phyloP scores from a whole-genome alignment of 1,140 invertebrate species.

The Popillia japonica region DNA sequence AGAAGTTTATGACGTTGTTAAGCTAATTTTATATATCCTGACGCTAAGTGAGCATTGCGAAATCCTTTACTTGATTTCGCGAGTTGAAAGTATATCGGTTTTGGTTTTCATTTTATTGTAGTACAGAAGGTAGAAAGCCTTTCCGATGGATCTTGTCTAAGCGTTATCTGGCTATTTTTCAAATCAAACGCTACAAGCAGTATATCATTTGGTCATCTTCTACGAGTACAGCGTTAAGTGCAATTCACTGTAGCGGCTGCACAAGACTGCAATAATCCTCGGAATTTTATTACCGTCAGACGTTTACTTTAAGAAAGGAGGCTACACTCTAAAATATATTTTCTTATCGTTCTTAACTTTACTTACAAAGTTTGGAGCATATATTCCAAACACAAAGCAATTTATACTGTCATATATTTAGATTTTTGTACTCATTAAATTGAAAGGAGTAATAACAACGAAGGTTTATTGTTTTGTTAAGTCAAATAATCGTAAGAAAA shows the following conservation, averaged over 20 bases:
- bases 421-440: too few species aligned
- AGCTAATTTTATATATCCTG: conserved; percentile 22
- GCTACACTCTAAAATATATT: neutral
- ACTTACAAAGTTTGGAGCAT: too few species aligned
- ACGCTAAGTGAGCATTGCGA: neutral
- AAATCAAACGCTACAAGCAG: conserved; percentile 10
- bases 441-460: too few species aligned
- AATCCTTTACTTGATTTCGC: neutral
- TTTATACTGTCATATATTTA: too few species aligned
- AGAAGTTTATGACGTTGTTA: neutral
- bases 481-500: too few species aligned
- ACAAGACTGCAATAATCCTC: conserved; percentile 15
- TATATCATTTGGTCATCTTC: neutral
- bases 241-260: conserved; percentile 29
- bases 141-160: neutral
- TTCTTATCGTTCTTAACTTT: too few species aligned
- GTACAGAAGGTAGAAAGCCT: neutral
- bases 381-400: too few species aligned
- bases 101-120: neutral
- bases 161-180: conserved; percentile 8
- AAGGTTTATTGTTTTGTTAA: too few species aligned
- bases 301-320: neutral
- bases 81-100: neutral
- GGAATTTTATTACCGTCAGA: conserved; percentile 29
- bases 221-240: conserved; percentile 1